Base-by-base conservation (phyloP, 2,113 vertebrate genomes). In the Elachura formosa region DNA sequence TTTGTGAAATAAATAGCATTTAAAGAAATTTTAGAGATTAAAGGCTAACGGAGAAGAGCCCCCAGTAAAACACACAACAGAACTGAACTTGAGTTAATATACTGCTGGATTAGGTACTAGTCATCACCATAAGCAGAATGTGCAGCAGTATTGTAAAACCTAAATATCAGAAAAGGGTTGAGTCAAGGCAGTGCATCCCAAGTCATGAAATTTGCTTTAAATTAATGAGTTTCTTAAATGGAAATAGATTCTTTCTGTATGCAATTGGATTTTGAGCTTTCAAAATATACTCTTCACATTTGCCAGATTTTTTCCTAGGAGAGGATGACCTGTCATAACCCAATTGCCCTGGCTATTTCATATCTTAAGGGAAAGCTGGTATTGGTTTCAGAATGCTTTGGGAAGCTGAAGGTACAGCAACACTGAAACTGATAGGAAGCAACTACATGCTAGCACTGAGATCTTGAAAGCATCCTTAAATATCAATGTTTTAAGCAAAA, bases 91-190 rank as follows among this genome's bases (percentile, higher is more conserved):
- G n/a, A 45, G 12, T 36, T 52, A 22, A 34, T 4, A 29, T 24
- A 19, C 24, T 48, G 46, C 24, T 61, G 41, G 46, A 10, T 56
- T 40, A 64, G 23, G 24, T 46, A 38, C 18, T n/a, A 36, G 18
- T 25, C n/a, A n/a, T 38, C 9, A 23, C 41, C 15, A 14, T 12
- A 28, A 61, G 11, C 3, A 61, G 38, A 66, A 51, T 0, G 1
- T 71, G 52, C 12, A 51, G 52, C 25, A 36, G 18, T 14, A 46
- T 10, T 52, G 26, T 36, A 43, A 62, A 56, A 36, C 4, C 11
- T 22, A 61, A 79, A 26, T 16, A 56, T 58, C 38, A 11, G 25
- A 26, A 72, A 76, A 63, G 2, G 3, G 9, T 33, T 21, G 25
- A 84, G 11, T 22, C 54, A 64, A 84, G 73, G 34, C 11, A 31